These are phyloP conservation scores for Damaliscus lunatus DNA, from an alignment of 2,113 vertebrate genomes.

Conservation along the genomic window DNA sequence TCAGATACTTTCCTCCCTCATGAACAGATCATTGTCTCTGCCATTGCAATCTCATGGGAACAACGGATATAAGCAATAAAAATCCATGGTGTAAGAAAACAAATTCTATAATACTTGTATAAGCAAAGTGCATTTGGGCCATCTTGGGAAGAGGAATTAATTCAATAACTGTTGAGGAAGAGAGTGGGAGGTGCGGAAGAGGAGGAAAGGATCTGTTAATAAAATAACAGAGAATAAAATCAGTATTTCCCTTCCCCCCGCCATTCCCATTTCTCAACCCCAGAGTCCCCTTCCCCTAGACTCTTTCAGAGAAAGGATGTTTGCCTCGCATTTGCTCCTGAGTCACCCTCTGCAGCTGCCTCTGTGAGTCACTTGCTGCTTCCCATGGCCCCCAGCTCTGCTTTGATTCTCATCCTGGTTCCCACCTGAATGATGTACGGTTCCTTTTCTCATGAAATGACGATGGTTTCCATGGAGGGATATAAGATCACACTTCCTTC, in stretches of 20 bases:
- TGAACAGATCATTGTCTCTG: not conserved
- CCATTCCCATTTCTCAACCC: not conserved
- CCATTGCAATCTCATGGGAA: not conserved
- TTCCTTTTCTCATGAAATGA: not conserved
- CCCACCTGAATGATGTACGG: not conserved
- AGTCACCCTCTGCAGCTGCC: conserved; percentile 9
- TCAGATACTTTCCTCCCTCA: not conserved
- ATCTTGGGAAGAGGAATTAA: not conserved
- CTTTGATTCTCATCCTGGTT: not conserved
- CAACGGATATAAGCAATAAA: not conserved
- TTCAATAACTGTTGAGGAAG: not conserved
- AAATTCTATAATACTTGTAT: not conserved
- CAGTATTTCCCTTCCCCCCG: not conserved
- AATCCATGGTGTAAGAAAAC: not conserved
- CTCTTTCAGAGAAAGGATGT: not conserved
- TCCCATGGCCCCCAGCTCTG: not conserved
- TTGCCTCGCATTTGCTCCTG: not conserved
- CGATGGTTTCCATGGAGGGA: not conserved
- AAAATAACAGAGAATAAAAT: not conserved
- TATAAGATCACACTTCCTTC: not conserved
- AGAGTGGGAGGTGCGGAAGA: not conserved
- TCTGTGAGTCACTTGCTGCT: not conserved
- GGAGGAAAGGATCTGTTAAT: not conserved
- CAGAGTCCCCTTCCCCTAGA: not conserved
- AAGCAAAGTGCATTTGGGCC: not conserved